Evolutionary conservation across 2,797 vertebrate species (phyloP), one percentile per base, ranked within the genome.

Genomic region (Poeciliopsis presidionis): DNA sequence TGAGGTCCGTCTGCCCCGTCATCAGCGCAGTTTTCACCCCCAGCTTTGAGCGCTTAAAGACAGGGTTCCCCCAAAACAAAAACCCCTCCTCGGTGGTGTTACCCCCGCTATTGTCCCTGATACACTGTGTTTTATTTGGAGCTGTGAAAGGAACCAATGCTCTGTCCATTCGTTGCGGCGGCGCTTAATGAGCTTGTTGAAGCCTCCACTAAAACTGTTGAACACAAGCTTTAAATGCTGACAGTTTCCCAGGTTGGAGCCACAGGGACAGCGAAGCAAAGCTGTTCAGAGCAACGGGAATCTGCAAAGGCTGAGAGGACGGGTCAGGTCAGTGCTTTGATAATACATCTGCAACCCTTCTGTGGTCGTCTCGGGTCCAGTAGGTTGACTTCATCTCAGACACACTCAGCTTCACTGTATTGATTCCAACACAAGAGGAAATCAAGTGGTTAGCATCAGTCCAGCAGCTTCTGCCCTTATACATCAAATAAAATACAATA

Each of bases 161-260:
- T 87, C 84, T 22, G 65, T 47, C 87, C 81, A 86, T 92, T 94
- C 86, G 90, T 88, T 45, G 76, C 12, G 39, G 86, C 84, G 74
- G 78, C 73, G 72, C 87, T 92, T 94, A 94, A 95, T 94, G 90
- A 92, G 90, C 86, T 91, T 91, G 89, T 93, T 89, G 80, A 85
- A 89, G 76, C 82, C 81, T 76, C 80, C 55, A 59, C 81, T 91
- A 87, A 91, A 92, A 87, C 86, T 87, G 89, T 91, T 89, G 73
- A 88, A 91, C 86, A 86, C 83, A 55, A 83, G 76, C 85, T 69
- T 87, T 87, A 90, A 93, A 83, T 55, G 84, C 84, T 85, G 89
- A 88, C 82, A 69, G 87, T 87, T 83, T 86, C 78, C 41, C 73
- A 78, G 75, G 55, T 65, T 76, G 28, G 73, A 81, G 86, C 25